A percentile compares a stretch with the other conserved stretches of the same genome.
Evolutionary conservation across 2,113 vertebrate genomes (phyloP).

Genomic region (Stomatorhinus ivindoensis): DNA sequence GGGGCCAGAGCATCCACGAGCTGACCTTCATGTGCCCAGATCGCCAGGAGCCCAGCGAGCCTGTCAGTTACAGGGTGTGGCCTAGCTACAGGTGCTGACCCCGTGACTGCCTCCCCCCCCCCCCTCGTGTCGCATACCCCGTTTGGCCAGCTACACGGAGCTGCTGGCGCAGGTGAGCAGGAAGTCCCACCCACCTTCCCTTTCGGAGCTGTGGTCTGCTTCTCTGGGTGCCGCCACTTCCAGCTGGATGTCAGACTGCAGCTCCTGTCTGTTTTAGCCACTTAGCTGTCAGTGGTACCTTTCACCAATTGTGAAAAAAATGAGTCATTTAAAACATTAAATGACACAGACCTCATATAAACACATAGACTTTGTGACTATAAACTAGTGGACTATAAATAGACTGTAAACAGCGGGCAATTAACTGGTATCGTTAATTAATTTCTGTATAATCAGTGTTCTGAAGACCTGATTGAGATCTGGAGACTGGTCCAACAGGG

Average conservation of each 20-base stretch:
- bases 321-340: neutral
- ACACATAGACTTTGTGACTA: neutral
- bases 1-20: conserved; percentile 51
- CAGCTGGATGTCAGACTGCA: neutral
- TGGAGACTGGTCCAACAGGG: neutral
- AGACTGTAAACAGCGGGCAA: neutral
- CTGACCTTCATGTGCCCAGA: conserved; percentile 61
- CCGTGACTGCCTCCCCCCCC: conserved; percentile 21
- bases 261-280: neutral
- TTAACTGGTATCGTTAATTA: neutral
- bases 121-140: conserved; percentile 40
- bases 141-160: conserved; percentile 39
- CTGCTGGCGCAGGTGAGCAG: conserved; percentile 49
- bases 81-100: conserved; percentile 30
- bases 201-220: neutral
- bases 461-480: neutral
- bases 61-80: conserved; percentile 30
- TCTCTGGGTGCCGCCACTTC: neutral
- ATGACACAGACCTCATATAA: neutral
- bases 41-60: conserved; percentile 54
- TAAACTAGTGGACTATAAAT: too few species aligned
- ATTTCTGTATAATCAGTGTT: neutral
- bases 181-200: neutral
- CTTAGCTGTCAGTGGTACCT: neutral
- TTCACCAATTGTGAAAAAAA: neutral